Conservation (phyloP, 2,113 vertebrate species). For the Mus musculus region DNA sequence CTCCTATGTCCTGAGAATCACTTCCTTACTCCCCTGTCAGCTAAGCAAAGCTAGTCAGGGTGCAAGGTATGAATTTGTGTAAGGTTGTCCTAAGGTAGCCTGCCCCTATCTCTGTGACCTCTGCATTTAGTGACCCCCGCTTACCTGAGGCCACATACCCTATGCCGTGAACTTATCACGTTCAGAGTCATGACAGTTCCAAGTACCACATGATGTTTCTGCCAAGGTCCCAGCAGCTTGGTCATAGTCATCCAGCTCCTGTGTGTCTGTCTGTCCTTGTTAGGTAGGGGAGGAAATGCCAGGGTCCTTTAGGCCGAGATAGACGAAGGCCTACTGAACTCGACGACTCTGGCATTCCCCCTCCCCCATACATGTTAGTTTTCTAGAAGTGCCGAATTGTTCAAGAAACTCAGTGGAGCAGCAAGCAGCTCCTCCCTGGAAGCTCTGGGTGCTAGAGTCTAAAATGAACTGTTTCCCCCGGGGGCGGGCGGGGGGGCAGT, state of each 20-base stretch:
- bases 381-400: background rate
- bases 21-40: background rate
- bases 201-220: no score
- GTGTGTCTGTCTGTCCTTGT: background rate
- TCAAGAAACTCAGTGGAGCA: background rate
- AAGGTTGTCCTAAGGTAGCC: no score
- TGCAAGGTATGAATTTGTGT: background rate
- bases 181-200: background rate
- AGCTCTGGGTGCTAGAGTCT: background rate
- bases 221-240: no score
- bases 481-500: no score
- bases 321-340: background rate
- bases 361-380: background rate
- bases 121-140: background rate
- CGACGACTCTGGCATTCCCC: rapidly evolving
- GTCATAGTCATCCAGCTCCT: background rate
- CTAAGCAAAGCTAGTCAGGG: background rate
- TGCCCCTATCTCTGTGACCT: background rate
- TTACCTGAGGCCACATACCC: background rate
- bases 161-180: background rate
- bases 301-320: background rate
- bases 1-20: background rate
- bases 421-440: background rate
- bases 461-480: background rate
- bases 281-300: background rate